Base-by-base conservation (phyloP, 1,140 invertebrate species). In the Hydropsyche tenuis region DNA sequence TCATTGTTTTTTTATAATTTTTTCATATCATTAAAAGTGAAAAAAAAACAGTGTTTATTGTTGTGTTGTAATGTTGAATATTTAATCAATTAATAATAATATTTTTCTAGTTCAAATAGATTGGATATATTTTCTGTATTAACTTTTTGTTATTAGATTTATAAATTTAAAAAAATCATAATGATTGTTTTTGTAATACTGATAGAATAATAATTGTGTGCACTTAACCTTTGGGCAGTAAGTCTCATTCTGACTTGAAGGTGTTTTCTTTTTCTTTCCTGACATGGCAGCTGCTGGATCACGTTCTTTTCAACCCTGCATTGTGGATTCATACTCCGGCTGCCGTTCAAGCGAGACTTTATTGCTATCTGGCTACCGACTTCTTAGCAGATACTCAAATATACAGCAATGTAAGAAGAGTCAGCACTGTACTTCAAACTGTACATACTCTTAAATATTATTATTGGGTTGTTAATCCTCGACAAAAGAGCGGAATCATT, bases 381-480 rank as follows among this genome's bases (percentile, higher is more conserved):
- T 99, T 99, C 86, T 89, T 99, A 75, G 94, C 94, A 72, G 96
- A 99, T 84, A 96, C 96, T 0, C 96, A 98, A 83, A 98, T 99
- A 79, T 99, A 98, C 85, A 96, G 94, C 76, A 98, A 97, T 83
- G 96, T 99, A 18, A 87, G 98, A 45, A 88, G 97, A 65, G 96
- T 99, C 51, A 97, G 95, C 78, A 99, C 97, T 0, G 97, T 99
- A 0, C 87, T 99, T 7, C 97, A 99, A 86, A 98, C 97, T 0
- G 95, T 99, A 75, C 97, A 99, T 82, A 97, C 98, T 0, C 87
- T 99, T 30, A 99, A 99, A 85, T 98, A 96, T 82, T 99, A 99
- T 85, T 99, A 99, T 82, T 99, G 97, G 97, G 94, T 99, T 14
- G 93, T 95, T 1, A 98, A 97, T 89, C 97, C 97, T 0, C 88